These are phyloP conservation scores for Sisor rabdophorus DNA, from an alignment of 2,113 vertebrate genomes.

Conservation along the genomic window DNA sequence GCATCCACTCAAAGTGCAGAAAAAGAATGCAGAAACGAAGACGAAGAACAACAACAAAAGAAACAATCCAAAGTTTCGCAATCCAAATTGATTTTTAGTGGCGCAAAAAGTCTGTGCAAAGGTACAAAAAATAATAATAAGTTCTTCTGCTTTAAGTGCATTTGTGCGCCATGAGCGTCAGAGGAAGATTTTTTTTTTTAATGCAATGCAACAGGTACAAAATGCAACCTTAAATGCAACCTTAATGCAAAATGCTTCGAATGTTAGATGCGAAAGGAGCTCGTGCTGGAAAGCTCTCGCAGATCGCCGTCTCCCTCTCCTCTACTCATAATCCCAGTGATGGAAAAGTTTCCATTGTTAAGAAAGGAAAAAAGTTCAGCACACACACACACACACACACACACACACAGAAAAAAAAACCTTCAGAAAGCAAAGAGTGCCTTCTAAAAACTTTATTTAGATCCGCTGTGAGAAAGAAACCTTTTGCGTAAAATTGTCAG, in stretches of 20 bases:
- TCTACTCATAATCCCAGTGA: slow-evolving; percentile 25
- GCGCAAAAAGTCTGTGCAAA: neutral
- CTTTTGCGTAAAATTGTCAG: neutral
- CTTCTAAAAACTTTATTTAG: neutral
- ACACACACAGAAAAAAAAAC: neutral
- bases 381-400: neutral
- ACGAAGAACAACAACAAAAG: neutral
- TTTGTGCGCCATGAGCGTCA: neutral
- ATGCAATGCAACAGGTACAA: slow-evolving; percentile 4
- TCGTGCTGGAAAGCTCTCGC: neutral
- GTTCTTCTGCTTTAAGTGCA: neutral
- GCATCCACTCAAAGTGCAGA: slow-evolving; percentile 65
- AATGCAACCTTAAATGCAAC: neutral
- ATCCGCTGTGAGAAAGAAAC: slow-evolving; percentile 9
- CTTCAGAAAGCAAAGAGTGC: neutral
- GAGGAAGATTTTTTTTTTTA: neutral
- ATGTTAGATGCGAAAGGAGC: neutral
- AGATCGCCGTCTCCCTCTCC: slow-evolving; percentile 3
- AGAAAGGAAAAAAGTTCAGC: neutral
- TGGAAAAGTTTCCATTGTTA: slow-evolving; percentile 49
- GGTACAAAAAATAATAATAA: neutral
- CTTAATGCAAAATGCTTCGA: neutral
- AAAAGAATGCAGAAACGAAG: slow-evolving; percentile 33
- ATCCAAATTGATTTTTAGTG: neutral
- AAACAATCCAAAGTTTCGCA: slow-evolving; percentile 2